These are phyloP conservation scores for Zophobas atratus DNA, from an alignment of 1,140 invertebrate species.

Conservation along the genomic window DNA sequence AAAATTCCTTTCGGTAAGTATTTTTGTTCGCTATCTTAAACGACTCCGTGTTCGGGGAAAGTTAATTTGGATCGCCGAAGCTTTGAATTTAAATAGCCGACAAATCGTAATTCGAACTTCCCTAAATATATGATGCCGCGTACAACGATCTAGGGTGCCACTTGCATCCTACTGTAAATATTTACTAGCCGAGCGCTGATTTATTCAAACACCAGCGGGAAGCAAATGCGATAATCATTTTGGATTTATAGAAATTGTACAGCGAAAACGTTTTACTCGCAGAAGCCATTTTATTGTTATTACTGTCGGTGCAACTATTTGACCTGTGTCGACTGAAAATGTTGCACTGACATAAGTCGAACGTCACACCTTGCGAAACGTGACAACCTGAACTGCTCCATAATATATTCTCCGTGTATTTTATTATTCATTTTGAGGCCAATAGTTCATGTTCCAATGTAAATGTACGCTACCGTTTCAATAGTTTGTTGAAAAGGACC, in stretches of 20 bases:
- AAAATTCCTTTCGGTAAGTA: slow-evolving; percentile 83
- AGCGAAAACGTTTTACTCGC: neutral
- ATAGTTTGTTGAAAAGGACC: slow-evolving; percentile 13
- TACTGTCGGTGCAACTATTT: too few relatives aligned
- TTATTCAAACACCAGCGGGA: slow-evolving; percentile 5
- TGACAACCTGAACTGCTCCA: neutral
- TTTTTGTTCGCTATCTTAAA: slow-evolving; percentile 44
- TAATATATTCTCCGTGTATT: neutral
- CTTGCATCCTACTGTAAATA: slow-evolving; percentile 16
- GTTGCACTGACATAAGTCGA: neutral
- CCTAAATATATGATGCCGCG: slow-evolving; percentile 40
- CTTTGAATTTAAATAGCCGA: slow-evolving; percentile 51
- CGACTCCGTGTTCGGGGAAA: slow-evolving; percentile 44
- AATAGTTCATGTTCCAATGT: slow-evolving; percentile 16
- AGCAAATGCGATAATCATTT: slow-evolving; percentile 13
- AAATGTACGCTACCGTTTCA: slow-evolving; percentile 9
- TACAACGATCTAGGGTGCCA: neutral
- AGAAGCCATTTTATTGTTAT: too few relatives aligned
- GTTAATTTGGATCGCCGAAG: slow-evolving; percentile 54
- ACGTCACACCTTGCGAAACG: neutral
- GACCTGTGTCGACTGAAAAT: neutral
- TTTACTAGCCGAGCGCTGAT: neutral
- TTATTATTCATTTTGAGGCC: slow-evolving; percentile 4
- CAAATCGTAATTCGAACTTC: slow-evolving; percentile 50
- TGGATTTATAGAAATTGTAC: neutral